phyloP scores from a whole-genome alignment of 2,113 vertebrate genomes.

The Rhinoptilus africanus region DNA sequence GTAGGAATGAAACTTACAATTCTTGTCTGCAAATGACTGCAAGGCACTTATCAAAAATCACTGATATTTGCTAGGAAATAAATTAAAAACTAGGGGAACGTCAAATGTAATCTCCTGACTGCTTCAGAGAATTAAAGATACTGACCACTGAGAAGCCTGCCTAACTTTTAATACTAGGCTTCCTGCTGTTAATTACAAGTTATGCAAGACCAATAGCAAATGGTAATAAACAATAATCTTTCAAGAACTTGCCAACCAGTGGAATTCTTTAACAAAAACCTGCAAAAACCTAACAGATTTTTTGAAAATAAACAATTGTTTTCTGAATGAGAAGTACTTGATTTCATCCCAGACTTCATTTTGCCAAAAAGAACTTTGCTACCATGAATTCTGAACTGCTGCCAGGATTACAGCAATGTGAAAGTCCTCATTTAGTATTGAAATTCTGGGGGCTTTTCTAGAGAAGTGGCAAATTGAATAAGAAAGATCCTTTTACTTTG shows the following conservation, averaged over 20 bases:
- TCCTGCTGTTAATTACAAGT: neutral
- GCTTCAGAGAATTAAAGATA: neutral
- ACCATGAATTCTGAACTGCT: neutral
- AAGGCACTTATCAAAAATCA: neutral
- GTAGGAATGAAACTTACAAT: neutral
- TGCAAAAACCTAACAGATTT: neutral
- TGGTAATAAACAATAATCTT: neutral
- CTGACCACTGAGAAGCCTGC: neutral
- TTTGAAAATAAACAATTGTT: neutral
- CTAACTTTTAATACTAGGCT: neutral
- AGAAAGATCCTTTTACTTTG: neutral
- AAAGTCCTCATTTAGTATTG: neutral
- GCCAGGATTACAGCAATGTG: neutral
- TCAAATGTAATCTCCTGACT: neutral
- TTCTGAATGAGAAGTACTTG: neutral
- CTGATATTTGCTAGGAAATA: neutral
- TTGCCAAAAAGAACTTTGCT: neutral
- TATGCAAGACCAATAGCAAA: neutral
- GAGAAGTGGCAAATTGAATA: neutral
- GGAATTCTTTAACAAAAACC: neutral
- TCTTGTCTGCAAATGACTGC: neutral
- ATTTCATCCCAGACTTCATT: neutral
- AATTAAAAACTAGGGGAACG: neutral
- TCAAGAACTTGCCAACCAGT: neutral
- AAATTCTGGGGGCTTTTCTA: neutral